Evolutionary conservation across 2,888 invertebrate genomes (phyloP).

Genomic region (Ganaspis brasiliensis): DNA sequence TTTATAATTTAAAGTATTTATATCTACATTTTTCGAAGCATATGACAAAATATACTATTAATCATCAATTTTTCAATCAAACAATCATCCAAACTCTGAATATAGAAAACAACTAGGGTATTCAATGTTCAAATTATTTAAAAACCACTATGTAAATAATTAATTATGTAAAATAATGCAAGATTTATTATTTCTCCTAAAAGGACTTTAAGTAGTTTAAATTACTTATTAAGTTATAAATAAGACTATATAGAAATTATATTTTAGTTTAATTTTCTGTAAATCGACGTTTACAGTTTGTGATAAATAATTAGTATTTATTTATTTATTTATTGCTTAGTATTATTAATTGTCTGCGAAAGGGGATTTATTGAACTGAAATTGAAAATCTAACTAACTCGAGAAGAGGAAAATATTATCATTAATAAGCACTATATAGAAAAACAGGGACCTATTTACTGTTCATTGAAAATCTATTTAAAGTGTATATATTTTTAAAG

Average conservation of each 20-base stretch:
- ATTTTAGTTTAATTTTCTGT: conserved; percentile 15
- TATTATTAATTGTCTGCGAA: background rate
- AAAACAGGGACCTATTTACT: conserved; percentile 31
- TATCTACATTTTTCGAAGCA: too few relatives aligned
- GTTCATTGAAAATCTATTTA: conserved; percentile 25
- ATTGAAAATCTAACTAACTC: too few relatives aligned
- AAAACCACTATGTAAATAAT: conserved; percentile 7
- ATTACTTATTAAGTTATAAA: conserved; percentile 1
- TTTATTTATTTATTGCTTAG: conserved; percentile 5
- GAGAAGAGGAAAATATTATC: background rate
- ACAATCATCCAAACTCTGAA: background rate
- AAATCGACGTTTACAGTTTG: background rate
- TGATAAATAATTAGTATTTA: conserved; percentile 15
- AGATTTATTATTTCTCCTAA: background rate
- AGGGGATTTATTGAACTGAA: background rate
- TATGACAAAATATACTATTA: background rate
- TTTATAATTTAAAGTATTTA: background rate
- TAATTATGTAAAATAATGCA: background rate
- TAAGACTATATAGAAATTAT: background rate
- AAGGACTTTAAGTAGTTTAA: too few relatives aligned
- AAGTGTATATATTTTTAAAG: conserved; percentile 16
- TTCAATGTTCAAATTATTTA: conserved; percentile 8
- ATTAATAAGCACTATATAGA: background rate
- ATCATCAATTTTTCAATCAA: background rate
- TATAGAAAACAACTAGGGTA: background rate